phyloP scores from a whole-genome alignment of 53 echinoderm and acorn worm species.

The Echinometra lucunter region DNA sequence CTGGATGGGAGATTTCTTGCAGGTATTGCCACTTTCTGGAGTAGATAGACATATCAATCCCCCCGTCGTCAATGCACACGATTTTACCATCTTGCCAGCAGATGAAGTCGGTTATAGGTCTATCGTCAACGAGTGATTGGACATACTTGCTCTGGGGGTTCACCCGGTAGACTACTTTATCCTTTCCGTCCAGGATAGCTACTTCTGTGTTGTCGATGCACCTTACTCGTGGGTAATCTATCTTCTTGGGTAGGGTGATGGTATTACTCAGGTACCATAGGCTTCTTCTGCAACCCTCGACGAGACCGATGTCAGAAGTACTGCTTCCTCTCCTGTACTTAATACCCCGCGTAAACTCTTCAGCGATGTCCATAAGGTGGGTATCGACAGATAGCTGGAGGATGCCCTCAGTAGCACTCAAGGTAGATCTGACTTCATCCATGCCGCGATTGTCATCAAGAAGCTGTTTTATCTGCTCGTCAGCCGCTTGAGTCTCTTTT shows the following conservation, averaged over 20 bases:
- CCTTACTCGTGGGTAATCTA: background rate
- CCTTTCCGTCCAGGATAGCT: background rate
- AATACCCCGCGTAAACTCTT: background rate
- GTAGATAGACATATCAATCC: background rate
- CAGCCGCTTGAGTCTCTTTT: background rate
- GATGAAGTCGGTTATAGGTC: background rate
- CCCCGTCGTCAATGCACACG: background rate
- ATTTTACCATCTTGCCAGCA: background rate
- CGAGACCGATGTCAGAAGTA: background rate
- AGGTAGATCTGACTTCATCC: background rate
- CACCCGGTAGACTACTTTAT: background rate
- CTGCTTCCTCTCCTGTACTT: background rate
- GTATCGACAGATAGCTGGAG: background rate
- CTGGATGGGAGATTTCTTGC: background rate
- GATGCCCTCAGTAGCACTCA: background rate
- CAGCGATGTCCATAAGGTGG: background rate
- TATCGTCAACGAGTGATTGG: background rate
- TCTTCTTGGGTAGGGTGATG: background rate
- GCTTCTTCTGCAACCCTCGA: background rate
- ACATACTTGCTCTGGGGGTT: background rate
- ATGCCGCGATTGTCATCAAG: background rate
- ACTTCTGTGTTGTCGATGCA: background rate
- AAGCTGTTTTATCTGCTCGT: background rate
- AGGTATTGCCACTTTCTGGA: constrained; percentile 10
- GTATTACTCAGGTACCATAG: constrained; percentile 6